phyloP scores from a whole-genome alignment of 1,140 invertebrate species.

The Philotrypesis tridentata region DNA sequence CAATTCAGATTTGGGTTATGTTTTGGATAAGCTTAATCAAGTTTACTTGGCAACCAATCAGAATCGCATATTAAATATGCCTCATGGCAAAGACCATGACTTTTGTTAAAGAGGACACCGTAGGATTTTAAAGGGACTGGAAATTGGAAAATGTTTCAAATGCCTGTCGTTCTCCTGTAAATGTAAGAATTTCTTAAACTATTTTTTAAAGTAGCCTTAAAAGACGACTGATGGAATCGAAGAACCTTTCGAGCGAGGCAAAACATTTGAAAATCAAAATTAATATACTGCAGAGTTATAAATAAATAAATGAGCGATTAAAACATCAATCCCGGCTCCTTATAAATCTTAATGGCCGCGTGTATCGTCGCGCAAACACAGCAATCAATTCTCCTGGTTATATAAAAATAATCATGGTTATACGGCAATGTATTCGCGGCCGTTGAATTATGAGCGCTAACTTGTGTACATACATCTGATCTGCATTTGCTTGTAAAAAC shows the following conservation, averaged over 20 bases:
- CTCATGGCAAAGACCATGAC: too few species aligned
- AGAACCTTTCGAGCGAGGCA: too few species aligned
- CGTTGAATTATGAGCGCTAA: conserved; percentile 1
- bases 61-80: too few species aligned
- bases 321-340: neutral
- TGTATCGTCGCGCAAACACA: conserved; percentile 15
- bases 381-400: conserved; percentile 11
- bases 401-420: conserved; percentile 21
- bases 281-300: neutral
- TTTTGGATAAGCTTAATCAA: too few species aligned
- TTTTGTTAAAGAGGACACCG: too few species aligned
- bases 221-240: conserved; percentile 5
- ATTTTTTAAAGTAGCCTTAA: conserved; percentile 6
- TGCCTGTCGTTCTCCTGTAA: too few species aligned
- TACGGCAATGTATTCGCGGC: neutral
- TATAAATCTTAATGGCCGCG: conserved; percentile 33
- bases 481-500: neutral
- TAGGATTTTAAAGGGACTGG: too few species aligned
- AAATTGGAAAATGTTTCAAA: too few species aligned
- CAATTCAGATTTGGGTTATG: too few species aligned
- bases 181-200: too few species aligned
- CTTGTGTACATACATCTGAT: neutral
- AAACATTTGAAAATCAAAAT: conserved; percentile 3
- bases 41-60: too few species aligned
- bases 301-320: conserved; percentile 22